Conservation (phyloP, 2,797 vertebrate genomes). For the Lycodopsis pacificus region DNA sequence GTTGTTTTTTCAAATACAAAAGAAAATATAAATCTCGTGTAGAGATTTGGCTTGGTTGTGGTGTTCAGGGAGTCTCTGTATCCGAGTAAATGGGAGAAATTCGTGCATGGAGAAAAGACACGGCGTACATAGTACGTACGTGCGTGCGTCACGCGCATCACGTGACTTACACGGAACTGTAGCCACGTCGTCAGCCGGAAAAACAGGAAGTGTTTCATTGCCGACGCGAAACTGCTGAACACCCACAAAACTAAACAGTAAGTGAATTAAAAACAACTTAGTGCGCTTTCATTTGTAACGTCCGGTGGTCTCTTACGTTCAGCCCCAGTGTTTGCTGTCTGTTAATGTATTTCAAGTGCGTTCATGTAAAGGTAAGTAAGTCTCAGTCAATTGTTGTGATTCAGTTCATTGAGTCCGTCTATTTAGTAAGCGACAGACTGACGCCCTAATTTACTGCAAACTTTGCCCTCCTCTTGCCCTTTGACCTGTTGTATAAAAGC, state of each 20-base stretch:
- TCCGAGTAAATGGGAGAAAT: not conserved
- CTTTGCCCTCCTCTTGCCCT: constrained; percentile 46
- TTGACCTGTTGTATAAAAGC: not conserved
- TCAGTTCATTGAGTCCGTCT: constrained; percentile 37
- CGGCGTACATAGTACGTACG: not conserved
- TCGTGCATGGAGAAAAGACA: not conserved
- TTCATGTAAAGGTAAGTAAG: not conserved
- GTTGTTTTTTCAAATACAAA: not conserved
- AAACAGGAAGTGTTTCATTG: constrained; percentile 30
- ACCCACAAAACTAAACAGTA: constrained; percentile 39
- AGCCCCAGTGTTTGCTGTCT: accelerated
- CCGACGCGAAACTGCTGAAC: not conserved
- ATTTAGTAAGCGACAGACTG: not conserved
- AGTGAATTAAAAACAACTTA: constrained; percentile 22
- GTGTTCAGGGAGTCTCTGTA: not conserved
- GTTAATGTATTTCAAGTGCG: not conserved
- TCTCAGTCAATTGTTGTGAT: not conserved
- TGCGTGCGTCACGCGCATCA: constrained; percentile 29
- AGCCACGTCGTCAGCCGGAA: constrained; percentile 63
- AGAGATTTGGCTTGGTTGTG: not conserved
- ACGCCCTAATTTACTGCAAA: constrained; percentile 8
- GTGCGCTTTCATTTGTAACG: accelerated
- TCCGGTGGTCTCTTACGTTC: not conserved
- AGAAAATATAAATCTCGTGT: not conserved
- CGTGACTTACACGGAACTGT: constrained; percentile 41